Percentiles rank a stretch among this genome's conserved stretches.
phyloP scores from a whole-genome alignment of 2,113 vertebrate genomes.

The Proteles cristata region DNA sequence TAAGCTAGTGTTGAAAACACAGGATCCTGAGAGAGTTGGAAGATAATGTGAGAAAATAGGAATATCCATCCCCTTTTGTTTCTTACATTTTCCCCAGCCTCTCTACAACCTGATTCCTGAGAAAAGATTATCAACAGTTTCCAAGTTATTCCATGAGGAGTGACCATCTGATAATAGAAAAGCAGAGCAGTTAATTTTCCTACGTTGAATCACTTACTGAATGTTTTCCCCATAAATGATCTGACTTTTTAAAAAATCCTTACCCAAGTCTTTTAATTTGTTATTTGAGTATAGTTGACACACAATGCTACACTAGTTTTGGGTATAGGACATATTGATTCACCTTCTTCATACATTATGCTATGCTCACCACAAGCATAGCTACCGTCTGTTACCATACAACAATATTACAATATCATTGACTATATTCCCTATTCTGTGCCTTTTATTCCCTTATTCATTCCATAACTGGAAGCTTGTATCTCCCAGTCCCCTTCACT shows the following conservation, averaged over 20 bases:
- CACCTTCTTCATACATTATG: no score
- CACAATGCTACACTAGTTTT: no score
- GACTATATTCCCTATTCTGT: no score
- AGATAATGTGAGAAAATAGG: neutral
- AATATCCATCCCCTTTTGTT: neutral
- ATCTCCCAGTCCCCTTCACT: no score
- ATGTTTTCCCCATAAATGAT: neutral
- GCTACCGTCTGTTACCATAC: no score
- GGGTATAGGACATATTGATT: no score
- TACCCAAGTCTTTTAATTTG: slow-evolving; percentile 4
- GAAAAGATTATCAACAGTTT: slow-evolving; percentile 3
- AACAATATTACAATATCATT: no score
- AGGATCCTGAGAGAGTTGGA: neutral
- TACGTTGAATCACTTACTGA: slow-evolving; percentile 4
- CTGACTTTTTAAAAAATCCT: neutral
- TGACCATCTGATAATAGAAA: neutral
- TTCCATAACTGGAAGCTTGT: no score
- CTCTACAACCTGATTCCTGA: neutral
- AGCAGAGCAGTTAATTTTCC: neutral
- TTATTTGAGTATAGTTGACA: no score
- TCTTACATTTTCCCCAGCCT: neutral
- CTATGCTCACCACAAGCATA: no score
- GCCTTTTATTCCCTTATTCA: no score
- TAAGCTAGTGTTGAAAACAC: neutral
- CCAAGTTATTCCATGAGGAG: neutral